Conservation (phyloP, 2,888 invertebrate genomes). For the Pantelozetes paolii region DNA sequence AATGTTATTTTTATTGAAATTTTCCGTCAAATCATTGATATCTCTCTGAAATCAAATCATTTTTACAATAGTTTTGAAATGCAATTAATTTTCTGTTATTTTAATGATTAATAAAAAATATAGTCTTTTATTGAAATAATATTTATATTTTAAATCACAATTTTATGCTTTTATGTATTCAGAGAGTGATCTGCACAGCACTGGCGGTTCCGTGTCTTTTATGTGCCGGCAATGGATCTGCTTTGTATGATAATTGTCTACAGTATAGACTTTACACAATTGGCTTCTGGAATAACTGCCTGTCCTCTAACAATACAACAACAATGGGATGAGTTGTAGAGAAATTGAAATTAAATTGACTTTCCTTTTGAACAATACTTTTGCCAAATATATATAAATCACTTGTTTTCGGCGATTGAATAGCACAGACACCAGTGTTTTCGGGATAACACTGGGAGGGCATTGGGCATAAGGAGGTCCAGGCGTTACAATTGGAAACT, state of each 20-base stretch:
- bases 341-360: constrained; percentile 35
- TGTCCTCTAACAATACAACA: not conserved
- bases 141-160: not conserved
- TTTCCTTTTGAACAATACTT: not conserved
- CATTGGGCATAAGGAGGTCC: not conserved
- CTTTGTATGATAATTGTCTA: constrained; percentile 28
- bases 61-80: not conserved
- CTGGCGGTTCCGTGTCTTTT: not conserved
- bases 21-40: no score
- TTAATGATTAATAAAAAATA: not conserved
- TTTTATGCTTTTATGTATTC: not conserved
- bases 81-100: not conserved
- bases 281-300: not conserved
- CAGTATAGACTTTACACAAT: no score
- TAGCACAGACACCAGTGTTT: not conserved
- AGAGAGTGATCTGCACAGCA: not conserved
- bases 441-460: not conserved
- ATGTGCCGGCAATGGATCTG: not conserved
- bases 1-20: no score
- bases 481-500: not conserved
- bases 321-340: constrained; percentile 27
- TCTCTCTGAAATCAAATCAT: no score
- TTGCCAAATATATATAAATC: not conserved
- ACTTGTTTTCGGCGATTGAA: constrained; percentile 4
- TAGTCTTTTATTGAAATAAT: not conserved